A percentile compares a stretch with the other conserved stretches of the same genome.
Conservation (phyloP, 35 echinoderm and acorn worm species). For the Anneissia japonica region DNA sequence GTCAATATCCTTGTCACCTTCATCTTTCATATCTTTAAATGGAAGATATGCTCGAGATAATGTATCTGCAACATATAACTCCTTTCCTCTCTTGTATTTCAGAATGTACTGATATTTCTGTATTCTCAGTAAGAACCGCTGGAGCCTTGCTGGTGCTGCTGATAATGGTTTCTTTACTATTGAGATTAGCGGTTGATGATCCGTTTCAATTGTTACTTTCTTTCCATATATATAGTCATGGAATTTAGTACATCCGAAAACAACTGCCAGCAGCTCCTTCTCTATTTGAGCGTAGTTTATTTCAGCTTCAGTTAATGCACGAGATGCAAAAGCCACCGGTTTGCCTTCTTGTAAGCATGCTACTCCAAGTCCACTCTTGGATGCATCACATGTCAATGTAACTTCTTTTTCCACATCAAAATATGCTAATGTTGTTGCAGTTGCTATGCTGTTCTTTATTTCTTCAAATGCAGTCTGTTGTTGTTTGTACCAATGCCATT, state of each 20-base stretch:
- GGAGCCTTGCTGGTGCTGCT: background rate
- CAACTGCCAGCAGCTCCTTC: conserved; percentile 28
- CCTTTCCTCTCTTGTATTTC: background rate
- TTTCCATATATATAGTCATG: conserved; percentile 35
- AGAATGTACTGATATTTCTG: background rate
- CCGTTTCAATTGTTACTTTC: conserved; percentile 43
- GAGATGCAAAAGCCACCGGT: conserved; percentile 46
- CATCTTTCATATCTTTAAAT: background rate
- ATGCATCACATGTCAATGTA: conserved; percentile 28
- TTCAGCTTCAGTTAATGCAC: conserved; percentile 26
- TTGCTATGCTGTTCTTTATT: too few relatives aligned
- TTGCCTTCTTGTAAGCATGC: conserved; percentile 37
- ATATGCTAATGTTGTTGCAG: too few relatives aligned
- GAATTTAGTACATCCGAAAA: conserved; percentile 38
- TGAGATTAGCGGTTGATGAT: conserved; percentile 8
- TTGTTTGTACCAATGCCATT: too few relatives aligned
- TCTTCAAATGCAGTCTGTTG: too few relatives aligned
- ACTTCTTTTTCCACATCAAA: too few relatives aligned
- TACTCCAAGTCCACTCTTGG: conserved; percentile 24
- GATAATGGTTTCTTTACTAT: conserved; percentile 7
- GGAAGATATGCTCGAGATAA: background rate
- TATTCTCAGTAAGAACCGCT: background rate
- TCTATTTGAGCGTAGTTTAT: conserved; percentile 52
- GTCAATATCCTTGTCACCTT: background rate
- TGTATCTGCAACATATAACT: background rate